phyloP scores from a whole-genome alignment of 2,888 invertebrate species.

The Nomada goodeniana region DNA sequence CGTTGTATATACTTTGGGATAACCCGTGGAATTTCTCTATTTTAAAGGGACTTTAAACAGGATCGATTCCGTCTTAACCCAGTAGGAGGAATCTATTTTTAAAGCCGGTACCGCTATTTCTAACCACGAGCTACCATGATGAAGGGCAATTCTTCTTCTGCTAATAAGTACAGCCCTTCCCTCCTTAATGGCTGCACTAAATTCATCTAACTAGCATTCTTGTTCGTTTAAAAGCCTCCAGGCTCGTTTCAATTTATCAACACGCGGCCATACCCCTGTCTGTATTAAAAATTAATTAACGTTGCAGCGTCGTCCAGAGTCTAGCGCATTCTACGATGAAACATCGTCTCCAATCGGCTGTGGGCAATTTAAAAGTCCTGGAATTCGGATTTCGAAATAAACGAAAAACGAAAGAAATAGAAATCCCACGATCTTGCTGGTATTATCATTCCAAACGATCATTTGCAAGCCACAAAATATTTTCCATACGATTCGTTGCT shows the following conservation, averaged over 20 bases:
- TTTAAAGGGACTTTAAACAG: neutral
- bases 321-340: no score
- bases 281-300: neutral
- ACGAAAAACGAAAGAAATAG: no score
- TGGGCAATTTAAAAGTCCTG: no score
- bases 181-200: conserved; percentile 24
- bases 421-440: no score
- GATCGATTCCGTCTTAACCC: neutral
- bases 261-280: neutral
- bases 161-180: conserved; percentile 33
- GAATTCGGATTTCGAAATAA: no score
- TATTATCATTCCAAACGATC: no score
- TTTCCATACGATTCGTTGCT: no score
- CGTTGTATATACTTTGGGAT: no score
- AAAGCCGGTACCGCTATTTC: conserved; percentile 12
- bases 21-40: no score
- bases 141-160: conserved; percentile 37
- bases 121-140: conserved; percentile 10
- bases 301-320: no score
- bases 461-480: no score
- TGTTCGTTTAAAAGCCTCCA: conserved; percentile 16
- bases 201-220: conserved; percentile 24
- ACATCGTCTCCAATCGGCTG: no score
- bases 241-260: conserved; percentile 1
- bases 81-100: conserved; percentile 25